Conservation (phyloP, 2,888 invertebrate genomes). For the Xanthia togata region DNA sequence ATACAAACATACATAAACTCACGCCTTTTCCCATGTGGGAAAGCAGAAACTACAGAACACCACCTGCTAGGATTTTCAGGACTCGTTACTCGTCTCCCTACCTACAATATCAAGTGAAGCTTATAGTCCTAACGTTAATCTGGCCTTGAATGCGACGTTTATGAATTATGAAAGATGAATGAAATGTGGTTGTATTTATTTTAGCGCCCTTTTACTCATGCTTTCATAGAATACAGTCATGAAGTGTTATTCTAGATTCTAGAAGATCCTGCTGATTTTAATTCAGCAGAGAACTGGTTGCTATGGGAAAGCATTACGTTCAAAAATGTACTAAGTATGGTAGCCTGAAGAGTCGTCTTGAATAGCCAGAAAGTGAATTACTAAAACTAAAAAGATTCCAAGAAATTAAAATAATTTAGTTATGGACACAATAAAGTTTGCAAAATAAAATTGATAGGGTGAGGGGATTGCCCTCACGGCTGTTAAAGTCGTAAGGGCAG, state of each 20-base stretch:
- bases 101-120: conserved; percentile 3
- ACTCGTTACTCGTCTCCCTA: too few relatives aligned
- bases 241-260: background rate
- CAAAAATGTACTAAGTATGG: background rate
- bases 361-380: background rate
- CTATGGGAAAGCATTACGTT: too few relatives aligned
- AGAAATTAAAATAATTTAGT: conserved; percentile 38
- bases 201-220: background rate
- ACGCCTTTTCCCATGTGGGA: too few relatives aligned
- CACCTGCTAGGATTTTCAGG: too few relatives aligned
- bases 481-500: conserved; percentile 55
- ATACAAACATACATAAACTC: too few relatives aligned
- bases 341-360: background rate
- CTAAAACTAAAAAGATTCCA: background rate
- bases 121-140: conserved; percentile 1
- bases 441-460: conserved; percentile 59
- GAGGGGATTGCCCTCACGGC: conserved; percentile 52
- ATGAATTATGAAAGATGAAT: conserved; percentile 29
- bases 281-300: background rate
- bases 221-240: background rate
- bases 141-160: conserved; percentile 6
- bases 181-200: conserved; percentile 8
- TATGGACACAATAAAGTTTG: conserved; percentile 52
- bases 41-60: too few relatives aligned
- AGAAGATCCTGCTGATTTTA: background rate